phyloP scores from a whole-genome alignment of 2,888 invertebrate species.

The Leptarthrus brevirostris region DNA sequence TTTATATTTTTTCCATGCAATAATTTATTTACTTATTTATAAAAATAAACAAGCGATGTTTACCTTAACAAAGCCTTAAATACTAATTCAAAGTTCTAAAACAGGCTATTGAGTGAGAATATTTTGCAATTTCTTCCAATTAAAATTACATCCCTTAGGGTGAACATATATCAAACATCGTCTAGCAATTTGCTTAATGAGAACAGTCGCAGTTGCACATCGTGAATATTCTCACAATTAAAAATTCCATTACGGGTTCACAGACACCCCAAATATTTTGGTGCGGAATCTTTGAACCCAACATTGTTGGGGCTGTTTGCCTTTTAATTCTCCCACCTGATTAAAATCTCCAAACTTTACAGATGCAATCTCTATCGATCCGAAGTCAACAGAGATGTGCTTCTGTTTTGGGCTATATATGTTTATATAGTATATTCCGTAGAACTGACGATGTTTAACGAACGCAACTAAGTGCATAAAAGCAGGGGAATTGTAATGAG shows the following conservation, averaged over 20 bases:
- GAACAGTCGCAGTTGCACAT: conserved; percentile 9
- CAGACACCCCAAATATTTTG: conserved; percentile 21
- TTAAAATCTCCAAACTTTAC: neutral
- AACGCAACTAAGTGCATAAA: too few species aligned
- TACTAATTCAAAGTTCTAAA: too few species aligned
- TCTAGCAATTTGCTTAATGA: conserved; percentile 15
- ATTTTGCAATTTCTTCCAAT: too few species aligned
- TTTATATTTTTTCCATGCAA: too few species aligned
- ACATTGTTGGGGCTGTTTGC: conserved; percentile 2
- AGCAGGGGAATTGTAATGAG: neutral
- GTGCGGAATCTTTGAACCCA: conserved; percentile 7
- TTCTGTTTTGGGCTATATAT: neutral
- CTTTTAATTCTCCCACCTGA: conserved; percentile 15
- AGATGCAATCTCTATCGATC: conserved; percentile 9
- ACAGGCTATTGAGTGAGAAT: too few species aligned
- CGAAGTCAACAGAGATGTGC: neutral
- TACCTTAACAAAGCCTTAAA: too few species aligned
- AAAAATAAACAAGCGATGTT: too few species aligned
- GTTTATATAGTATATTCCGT: too few species aligned
- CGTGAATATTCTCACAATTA: conserved; percentile 12
- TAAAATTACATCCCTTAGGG: too few species aligned
- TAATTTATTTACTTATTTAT: too few species aligned
- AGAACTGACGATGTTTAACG: neutral
- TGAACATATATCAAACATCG: neutral
- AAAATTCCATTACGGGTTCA: conserved; percentile 14